These are phyloP conservation scores for Eumerus sabulonum DNA, from an alignment of 2,888 invertebrate species.

Conservation along the genomic window DNA sequence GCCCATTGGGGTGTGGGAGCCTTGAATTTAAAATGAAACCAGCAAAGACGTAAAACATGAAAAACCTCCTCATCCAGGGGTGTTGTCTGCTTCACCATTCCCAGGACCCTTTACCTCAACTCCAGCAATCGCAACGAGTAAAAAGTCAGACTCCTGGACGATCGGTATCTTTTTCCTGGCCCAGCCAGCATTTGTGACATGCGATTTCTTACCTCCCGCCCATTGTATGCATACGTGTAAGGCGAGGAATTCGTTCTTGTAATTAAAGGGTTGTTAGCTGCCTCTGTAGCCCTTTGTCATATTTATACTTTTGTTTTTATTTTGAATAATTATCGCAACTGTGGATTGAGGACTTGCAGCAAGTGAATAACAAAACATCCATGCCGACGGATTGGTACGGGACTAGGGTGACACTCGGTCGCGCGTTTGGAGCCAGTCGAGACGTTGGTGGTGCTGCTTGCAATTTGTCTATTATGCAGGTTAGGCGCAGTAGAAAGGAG, in stretches of 20 bases:
- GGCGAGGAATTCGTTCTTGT: neutral
- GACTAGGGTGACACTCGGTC: slow-evolving; percentile 38
- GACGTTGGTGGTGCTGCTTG: no score
- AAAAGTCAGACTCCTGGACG: slow-evolving; percentile 15
- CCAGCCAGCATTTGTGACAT: slow-evolving; percentile 50
- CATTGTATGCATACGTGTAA: slow-evolving; percentile 16
- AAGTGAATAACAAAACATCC: slow-evolving; percentile 19
- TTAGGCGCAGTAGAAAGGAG: no score
- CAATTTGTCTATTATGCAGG: no score
- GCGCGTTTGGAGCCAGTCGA: slow-evolving; percentile 2
- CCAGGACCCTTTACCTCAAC: neutral
- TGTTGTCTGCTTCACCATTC: slow-evolving; percentile 54
- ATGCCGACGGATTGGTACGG: neutral
- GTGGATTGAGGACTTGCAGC: slow-evolving; percentile 37
- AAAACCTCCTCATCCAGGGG: slow-evolving; percentile 41
- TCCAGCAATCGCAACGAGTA: neutral
- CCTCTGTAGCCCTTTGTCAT: slow-evolving; percentile 17
- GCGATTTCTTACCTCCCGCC: slow-evolving; percentile 47
- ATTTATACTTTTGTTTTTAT: slow-evolving; percentile 1
- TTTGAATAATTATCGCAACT: slow-evolving; percentile 41
- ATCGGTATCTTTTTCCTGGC: slow-evolving; percentile 32
- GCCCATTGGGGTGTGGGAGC: slow-evolving; percentile 11
- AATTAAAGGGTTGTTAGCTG: slow-evolving; percentile 2
- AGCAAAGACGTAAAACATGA: neutral
- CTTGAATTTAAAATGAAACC: slow-evolving; percentile 27